phyloP scores from a whole-genome alignment of 1,140 invertebrate genomes.

The Agrypnia vestita region DNA sequence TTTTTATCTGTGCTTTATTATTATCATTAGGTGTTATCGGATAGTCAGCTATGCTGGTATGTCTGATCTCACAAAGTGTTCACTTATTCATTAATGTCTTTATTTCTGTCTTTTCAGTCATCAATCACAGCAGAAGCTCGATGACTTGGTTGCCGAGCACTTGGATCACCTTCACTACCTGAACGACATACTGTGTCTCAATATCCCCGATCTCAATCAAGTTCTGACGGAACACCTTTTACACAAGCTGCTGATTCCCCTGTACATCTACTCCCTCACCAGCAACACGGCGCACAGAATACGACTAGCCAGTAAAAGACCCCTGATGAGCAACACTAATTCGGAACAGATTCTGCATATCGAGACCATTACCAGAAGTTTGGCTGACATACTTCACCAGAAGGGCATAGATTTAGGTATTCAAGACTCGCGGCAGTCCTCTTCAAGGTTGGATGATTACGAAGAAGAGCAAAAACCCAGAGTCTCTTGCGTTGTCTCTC shows the following conservation, averaged over 20 bases:
- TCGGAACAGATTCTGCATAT: slow-evolving; percentile 70
- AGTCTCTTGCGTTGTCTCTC: slow-evolving; percentile 90
- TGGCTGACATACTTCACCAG: slow-evolving; percentile 76
- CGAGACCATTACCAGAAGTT: slow-evolving; percentile 75
- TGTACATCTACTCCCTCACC: slow-evolving; percentile 94
- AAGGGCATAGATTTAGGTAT: slow-evolving; percentile 72
- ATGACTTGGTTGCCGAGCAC: slow-evolving; percentile 97
- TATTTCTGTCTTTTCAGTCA: slow-evolving; percentile 75
- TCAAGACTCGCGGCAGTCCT: slow-evolving; percentile 64
- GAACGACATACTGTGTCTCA: slow-evolving; percentile 95
- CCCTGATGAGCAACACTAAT: slow-evolving; percentile 64
- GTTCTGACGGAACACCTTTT: slow-evolving; percentile 96
- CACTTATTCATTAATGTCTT: slow-evolving; percentile 22
- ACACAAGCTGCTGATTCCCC: slow-evolving; percentile 93
- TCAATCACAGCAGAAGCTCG: slow-evolving; percentile 91
- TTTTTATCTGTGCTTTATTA: too few species aligned
- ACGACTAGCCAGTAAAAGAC: slow-evolving; percentile 50
- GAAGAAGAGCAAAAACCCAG: slow-evolving; percentile 76
- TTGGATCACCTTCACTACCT: slow-evolving; percentile 98
- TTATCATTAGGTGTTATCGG: too few species aligned
- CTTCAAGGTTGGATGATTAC: slow-evolving; percentile 65
- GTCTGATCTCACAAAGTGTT: too few species aligned
- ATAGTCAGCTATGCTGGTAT: too few species aligned
- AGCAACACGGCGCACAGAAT: slow-evolving; percentile 66
- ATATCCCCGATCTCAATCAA: slow-evolving; percentile 94